Conservation (phyloP, 2,797 vertebrate species). For the Balearica regulorum region DNA sequence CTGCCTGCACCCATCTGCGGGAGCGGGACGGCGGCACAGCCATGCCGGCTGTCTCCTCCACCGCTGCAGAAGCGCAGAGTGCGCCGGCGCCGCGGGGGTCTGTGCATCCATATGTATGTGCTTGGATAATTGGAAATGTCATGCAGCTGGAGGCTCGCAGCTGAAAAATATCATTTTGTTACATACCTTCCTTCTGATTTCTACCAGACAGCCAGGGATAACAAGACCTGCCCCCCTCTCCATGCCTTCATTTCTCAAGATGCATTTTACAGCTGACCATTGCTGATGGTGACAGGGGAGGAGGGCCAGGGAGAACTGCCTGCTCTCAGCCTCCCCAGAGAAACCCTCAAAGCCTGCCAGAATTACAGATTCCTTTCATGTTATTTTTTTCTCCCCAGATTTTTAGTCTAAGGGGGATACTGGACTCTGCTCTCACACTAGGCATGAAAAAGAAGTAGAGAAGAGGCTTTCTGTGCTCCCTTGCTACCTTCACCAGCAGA, state of each 20-base stretch:
- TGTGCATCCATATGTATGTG: background rate
- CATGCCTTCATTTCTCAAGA: background rate
- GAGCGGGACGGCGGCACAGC: background rate
- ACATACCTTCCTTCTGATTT: background rate
- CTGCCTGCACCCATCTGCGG: rapidly evolving
- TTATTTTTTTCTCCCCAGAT: background rate
- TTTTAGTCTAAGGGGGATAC: slow-evolving; percentile 59
- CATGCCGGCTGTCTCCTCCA: rapidly evolving
- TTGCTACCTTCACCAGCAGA: slow-evolving; percentile 70
- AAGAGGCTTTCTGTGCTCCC: slow-evolving; percentile 73
- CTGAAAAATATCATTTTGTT: background rate
- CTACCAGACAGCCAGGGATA: background rate
- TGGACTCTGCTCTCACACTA: slow-evolving; percentile 63
- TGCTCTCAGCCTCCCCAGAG: background rate
- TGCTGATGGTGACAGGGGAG: background rate
- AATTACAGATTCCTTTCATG: background rate
- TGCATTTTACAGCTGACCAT: background rate
- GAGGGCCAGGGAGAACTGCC: background rate
- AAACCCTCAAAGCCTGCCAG: background rate
- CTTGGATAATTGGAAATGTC: background rate
- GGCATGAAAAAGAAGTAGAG: slow-evolving; percentile 72
- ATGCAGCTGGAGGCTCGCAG: background rate
- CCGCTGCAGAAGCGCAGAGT: rapidly evolving
- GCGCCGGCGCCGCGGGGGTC: rapidly evolving
- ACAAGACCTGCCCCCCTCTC: background rate